Evolutionary conservation across 2,888 invertebrate genomes (phyloP).

Genomic region (Baronia brevicornis): DNA sequence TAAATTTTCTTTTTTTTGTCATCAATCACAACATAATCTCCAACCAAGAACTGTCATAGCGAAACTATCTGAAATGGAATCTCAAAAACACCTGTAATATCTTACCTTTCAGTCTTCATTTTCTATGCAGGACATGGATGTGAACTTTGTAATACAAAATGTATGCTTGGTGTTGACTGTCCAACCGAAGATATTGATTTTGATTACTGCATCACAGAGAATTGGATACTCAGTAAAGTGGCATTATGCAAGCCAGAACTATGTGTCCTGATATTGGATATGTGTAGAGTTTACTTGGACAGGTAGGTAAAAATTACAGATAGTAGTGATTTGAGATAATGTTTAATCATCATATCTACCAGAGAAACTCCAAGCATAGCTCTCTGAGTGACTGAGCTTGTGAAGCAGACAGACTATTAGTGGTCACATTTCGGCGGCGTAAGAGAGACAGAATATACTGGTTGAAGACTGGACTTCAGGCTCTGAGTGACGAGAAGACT

Average conservation of each 20-base stretch:
- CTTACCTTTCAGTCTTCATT: slow-evolving; percentile 67
- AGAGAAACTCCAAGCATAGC: no score
- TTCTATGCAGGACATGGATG: slow-evolving; percentile 77
- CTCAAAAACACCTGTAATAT: no score
- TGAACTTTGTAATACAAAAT: slow-evolving; percentile 64
- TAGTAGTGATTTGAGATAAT: slow-evolving; percentile 1
- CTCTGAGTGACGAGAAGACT: no score
- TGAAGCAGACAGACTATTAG: no score
- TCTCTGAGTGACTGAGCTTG: no score
- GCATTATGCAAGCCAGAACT: slow-evolving; percentile 59
- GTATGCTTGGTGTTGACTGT: slow-evolving; percentile 64
- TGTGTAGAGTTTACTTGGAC: slow-evolving; percentile 69
- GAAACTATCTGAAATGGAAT: no score
- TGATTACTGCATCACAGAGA: slow-evolving; percentile 62
- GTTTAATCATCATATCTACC: neutral
- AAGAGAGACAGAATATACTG: no score
- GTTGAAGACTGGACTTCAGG: no score
- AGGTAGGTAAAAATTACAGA: no score
- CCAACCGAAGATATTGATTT: slow-evolving; percentile 51
- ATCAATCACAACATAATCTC: no score
- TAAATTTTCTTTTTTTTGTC: neutral
- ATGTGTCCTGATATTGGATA: slow-evolving; percentile 70
- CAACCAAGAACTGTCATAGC: no score
- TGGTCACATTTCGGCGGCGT: no score
- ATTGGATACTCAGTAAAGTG: slow-evolving; percentile 55